Base-by-base conservation (phyloP, 2,113 vertebrate genomes). In the Ceuthmochares aereus region DNA sequence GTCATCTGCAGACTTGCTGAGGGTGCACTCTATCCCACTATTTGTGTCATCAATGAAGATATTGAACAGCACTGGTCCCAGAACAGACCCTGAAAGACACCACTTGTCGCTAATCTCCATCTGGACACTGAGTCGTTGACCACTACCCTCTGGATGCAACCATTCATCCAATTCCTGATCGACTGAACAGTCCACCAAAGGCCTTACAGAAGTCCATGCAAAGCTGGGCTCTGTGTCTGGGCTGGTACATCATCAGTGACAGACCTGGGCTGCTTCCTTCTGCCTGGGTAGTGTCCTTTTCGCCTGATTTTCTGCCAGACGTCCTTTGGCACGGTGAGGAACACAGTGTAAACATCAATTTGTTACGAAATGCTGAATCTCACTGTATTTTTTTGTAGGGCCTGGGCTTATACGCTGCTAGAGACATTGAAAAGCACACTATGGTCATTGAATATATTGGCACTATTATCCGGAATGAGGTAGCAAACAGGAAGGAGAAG, bases 401-500 rank as follows among this genome's bases (percentile, higher is more conserved):
- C 45, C 98, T 99, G 96, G 99, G 99, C 51, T 98, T 99, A 22
- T 99, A 99, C 27, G 99, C 99, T 75, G 99, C 99, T 86, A 98
- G 99, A 94, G 99, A 99, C 98, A 99, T 99, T 42, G 99, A 99
- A 98, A 99, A 99, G 93, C 99, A 99, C 98, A 99, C 99, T 88
- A 99, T 99, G 99, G 99, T 99, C 97, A 99, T 99, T 19, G 99
- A 99, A 84, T 99, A 99, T 84, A 99, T 99, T 4, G 99, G 99
- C 73, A 99, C 99, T 2, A 99, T 99, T 96, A 99, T 99, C 96
- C 98, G 99, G 45, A 99, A 99, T 3, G 99, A 99, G 95, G 99
- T 99, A 3, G 99, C 99, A 51, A 99, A 99, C 98, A 98, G 99
- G 42, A 99, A 99, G 49, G 99, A 99, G 98, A 98, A 99, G 83